Evolutionary conservation across 2,888 invertebrate species (phyloP).

Genomic region (Resseliella maxima): DNA sequence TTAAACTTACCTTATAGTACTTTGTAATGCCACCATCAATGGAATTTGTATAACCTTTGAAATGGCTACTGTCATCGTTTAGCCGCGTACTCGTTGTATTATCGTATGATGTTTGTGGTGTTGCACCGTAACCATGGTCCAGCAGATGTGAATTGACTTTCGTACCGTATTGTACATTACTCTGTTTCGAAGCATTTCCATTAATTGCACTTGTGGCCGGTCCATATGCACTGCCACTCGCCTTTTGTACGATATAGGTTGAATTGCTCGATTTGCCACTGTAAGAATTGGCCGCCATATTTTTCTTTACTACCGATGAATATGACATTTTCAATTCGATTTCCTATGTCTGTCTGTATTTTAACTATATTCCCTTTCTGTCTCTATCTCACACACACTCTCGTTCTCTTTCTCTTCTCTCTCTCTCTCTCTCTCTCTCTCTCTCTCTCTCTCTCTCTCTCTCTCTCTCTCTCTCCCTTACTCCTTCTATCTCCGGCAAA

Average conservation of each 20-base stretch:
- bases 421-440: neutral
- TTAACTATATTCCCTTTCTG: neutral
- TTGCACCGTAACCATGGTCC: constrained; percentile 89
- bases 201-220: constrained; percentile 55
- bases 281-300: constrained; percentile 1
- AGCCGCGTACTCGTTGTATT: constrained; percentile 64
- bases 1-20: constrained; percentile 64
- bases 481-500: neutral
- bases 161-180: constrained; percentile 61
- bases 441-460: neutral
- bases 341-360: neutral
- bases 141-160: constrained; percentile 79
- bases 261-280: constrained; percentile 27
- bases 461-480: neutral
- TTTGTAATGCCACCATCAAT: constrained; percentile 64
- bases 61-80: constrained; percentile 7
- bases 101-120: constrained; percentile 73
- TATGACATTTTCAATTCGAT: constrained; percentile 28
- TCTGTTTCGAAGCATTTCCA: constrained; percentile 63
- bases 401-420: neutral
- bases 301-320: constrained; percentile 49
- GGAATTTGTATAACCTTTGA: constrained; percentile 30
- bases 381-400: too few relatives aligned
- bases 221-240: constrained; percentile 15
- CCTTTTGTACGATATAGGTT: constrained; percentile 51